phyloP scores from a whole-genome alignment of 2,888 invertebrate species.

The Andrena fulva region DNA sequence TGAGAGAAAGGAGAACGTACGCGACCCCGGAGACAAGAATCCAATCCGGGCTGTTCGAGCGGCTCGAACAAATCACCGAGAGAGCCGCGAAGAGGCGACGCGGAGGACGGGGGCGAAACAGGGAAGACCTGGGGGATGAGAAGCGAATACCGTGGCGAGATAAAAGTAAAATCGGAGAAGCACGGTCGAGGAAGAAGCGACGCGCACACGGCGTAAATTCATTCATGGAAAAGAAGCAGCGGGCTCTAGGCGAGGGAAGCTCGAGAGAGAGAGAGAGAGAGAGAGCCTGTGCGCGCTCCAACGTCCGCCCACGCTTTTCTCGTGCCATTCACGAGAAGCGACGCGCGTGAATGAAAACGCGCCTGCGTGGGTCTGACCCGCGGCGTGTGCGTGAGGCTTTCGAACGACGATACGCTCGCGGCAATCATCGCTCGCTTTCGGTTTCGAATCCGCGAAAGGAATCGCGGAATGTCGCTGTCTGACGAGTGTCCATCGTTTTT shows the following conservation, averaged over 20 bases:
- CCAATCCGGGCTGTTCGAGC: constrained; percentile 26
- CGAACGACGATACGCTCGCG: constrained; percentile 27
- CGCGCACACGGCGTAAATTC: constrained; percentile 72
- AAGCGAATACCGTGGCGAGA: not conserved
- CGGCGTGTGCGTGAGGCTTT: constrained; percentile 25
- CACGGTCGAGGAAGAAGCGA: constrained; percentile 37
- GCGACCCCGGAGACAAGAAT: constrained; percentile 38
- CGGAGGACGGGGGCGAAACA: not conserved
- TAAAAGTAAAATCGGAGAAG: constrained; percentile 22
- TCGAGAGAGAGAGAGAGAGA: constrained; percentile 19
- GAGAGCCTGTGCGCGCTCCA: constrained; percentile 46
- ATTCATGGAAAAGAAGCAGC: constrained; percentile 76
- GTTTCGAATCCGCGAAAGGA: constrained; percentile 42
- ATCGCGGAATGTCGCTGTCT: constrained; percentile 38
- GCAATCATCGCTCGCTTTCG: constrained; percentile 17
- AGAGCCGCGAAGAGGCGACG: not conserved
- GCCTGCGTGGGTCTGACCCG: constrained; percentile 62
- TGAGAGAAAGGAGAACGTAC: constrained; percentile 20
- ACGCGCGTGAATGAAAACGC: constrained; percentile 71
- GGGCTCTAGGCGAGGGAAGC: constrained; percentile 27
- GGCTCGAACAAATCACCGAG: constrained; percentile 47
- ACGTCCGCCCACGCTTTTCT: constrained; percentile 78
- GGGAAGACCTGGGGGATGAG: not conserved
- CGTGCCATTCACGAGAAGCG: constrained; percentile 74
- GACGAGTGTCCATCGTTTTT: not conserved